Evolutionary conservation across 2,113 vertebrate species (phyloP), one percentile per base, ranked within the genome.

Genomic region (Amphiprion ocellaris): DNA sequence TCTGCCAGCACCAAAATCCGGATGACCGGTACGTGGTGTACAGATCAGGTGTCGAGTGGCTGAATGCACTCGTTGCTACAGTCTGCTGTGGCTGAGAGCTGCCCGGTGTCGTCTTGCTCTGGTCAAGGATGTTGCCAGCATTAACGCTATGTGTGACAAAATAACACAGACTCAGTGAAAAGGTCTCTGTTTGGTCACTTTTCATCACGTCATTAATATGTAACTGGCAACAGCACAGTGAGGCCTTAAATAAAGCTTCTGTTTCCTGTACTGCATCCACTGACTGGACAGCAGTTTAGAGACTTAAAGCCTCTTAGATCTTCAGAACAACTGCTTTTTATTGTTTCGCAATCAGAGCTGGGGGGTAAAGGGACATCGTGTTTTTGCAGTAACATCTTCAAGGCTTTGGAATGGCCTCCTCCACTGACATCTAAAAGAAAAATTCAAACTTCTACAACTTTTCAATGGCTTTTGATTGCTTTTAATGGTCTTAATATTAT

Each of bases 1-100:
- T 79, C 75, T 92, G 92, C 92, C 93, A 94, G 77, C 69, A 74
- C 68, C 78, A 87, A 87, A 90, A 83, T 84, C 87, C 91, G 89
- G 66, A 77, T 86, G 83, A 87, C 83, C 71, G 23, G 82, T 78
- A 86, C 77, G 69, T 81, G 69, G 77, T 74, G 84, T 89, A 87
- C 91, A 87, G 91, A 90, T 92, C 89, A 47, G 62, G 71, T 94
- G 74, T 91, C 90, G 10, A 41, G 73, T 15, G 52, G 41, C 77
- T 90, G 77, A 86, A 82, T 84, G 79, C 82, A 55, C 83, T 26
- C 54, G 0, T 24, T 56, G 50, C 54, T 63, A 67, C 63, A 59
- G 75, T 84, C 69, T 67, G 50, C 84, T 56, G 74, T 28, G 75
- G 75, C 69, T 69, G 69, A 80, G 68, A 87, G 73, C 5, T 19